Base-by-base conservation (phyloP, 2,888 invertebrate genomes). In the Listrodromus nycthemerus region DNA sequence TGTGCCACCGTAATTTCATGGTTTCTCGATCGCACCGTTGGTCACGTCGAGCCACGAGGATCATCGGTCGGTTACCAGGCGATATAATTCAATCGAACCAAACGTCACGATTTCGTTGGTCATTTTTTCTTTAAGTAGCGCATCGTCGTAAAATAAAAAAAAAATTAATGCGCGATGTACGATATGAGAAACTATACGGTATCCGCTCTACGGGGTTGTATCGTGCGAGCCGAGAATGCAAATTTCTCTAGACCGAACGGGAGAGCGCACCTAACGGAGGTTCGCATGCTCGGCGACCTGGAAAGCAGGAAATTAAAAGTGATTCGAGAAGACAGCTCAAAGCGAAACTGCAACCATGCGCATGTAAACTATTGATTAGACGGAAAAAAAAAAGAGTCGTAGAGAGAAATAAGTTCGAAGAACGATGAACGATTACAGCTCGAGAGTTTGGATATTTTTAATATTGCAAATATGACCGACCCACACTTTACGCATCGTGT, bases 1-100 rank as follows among this genome's bases (percentile, higher is more conserved):
- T 55, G 73, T 80, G 73, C 73, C 80, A 83, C 45, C 27, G 76
- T 67, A 80, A 83, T 83, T 83, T 83, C 83, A 83, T 77, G 83
- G 76, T 73, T 67, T 73, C 83, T 67, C 73, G 76, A 66, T 55
- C 83, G 71, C 63, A 3, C 33, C 63, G 67, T 61, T 75, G 48
- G 48, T 30, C 45, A 10, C 66, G 48, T 61, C 45, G 30, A 41
- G 55, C 66, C 76, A 30, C 27, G n/a, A 69, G 73, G 80, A 80
- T 80, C 80, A 69, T 63, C 70, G 48, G 41, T 67, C 76, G 73
- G 76, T 52, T 79, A 24, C 6, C 45, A 13, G 50, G 45, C 52
- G 41, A 45, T 65, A 24, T 45, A 45, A 65, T 52, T 37, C 33
- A 24, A 65, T 33, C 33, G 33, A 19, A n/a, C 52, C 48, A 65